Percentiles rank a stretch among this genome's conserved stretches.
These are phyloP conservation scores for Hoplostethus atlanticus DNA, from an alignment of 2,797 vertebrate genomes.

Conservation along the genomic window DNA sequence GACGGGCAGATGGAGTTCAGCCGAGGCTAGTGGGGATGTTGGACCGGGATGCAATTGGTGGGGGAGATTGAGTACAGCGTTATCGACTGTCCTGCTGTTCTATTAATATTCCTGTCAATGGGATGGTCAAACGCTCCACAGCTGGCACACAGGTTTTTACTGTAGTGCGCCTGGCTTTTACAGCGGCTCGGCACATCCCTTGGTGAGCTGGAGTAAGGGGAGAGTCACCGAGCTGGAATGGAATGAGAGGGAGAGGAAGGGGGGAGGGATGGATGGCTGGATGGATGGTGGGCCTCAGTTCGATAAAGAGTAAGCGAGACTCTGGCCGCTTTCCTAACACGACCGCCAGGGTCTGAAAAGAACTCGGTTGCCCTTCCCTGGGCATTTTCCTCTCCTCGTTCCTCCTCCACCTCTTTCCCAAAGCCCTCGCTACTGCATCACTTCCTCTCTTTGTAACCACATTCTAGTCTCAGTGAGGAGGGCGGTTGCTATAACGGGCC, in stretches of 20 bases:
- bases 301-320: conserved; percentile 11
- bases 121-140: conserved; percentile 10
- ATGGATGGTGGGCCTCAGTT: conserved; percentile 20
- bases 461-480: conserved; percentile 43
- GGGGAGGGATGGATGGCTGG: conserved; percentile 38
- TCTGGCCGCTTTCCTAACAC: conserved; percentile 50
- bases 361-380: conserved; percentile 6
- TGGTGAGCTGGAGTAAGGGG: conserved; percentile 29
- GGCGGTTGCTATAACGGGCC: conserved; percentile 28
- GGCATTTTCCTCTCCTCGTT: conserved; percentile 22
- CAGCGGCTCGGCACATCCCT: conserved; percentile 32
- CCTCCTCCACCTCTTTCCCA: conserved; percentile 32
- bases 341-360: conserved; percentile 5
- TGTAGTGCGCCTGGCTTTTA: conserved; percentile 50
- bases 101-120: conserved; percentile 59
- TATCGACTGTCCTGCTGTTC: conserved; percentile 50
- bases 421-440: conserved; percentile 13
- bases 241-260: conserved; percentile 55
- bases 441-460: conserved; percentile 63
- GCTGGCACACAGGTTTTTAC: conserved; percentile 41
- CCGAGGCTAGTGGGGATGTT: not conserved
- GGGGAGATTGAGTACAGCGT: conserved; percentile 7
- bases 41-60: conserved; percentile 32
- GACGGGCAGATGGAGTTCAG: conserved; percentile 1
- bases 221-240: conserved; percentile 51